These are phyloP conservation scores for Trichechus manatus DNA, from an alignment of 2,113 vertebrate species.

Conservation along the genomic window DNA sequence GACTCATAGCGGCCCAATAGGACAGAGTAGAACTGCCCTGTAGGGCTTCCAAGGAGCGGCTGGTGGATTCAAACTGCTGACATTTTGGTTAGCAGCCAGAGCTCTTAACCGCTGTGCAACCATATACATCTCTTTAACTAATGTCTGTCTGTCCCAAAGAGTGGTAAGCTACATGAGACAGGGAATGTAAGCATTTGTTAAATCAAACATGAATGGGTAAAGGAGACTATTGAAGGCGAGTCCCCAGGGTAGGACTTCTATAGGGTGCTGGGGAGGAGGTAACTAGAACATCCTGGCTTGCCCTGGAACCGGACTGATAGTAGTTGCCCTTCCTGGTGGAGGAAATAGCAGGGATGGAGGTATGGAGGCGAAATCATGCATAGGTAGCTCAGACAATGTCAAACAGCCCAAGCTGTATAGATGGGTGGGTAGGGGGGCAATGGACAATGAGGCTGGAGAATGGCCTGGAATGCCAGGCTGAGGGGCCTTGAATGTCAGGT, in stretches of 20 bases:
- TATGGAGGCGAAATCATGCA: background rate
- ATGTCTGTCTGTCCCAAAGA: slow-evolving; percentile 2
- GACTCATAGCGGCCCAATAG: background rate
- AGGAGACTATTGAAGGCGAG: background rate
- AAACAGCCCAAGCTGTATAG: background rate
- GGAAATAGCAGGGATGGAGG: too few species aligned
- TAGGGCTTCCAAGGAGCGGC: background rate
- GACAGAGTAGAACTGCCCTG: background rate
- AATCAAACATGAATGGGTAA: background rate
- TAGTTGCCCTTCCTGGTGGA: background rate
- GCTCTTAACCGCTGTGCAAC: too few species aligned
- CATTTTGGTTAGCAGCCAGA: too few species aligned
- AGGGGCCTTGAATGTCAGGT: background rate
- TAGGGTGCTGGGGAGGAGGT: background rate
- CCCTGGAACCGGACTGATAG: background rate
- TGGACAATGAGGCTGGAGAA: background rate
- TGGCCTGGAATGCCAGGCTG: background rate
- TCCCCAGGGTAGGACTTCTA: background rate
- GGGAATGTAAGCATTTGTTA: slow-evolving; percentile 11
- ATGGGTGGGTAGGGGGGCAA: background rate
- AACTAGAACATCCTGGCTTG: background rate
- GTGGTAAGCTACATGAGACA: background rate
- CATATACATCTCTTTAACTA: background rate
- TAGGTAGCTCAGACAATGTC: background rate
- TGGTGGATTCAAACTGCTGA: too few species aligned